Evolutionary conservation across 2,113 vertebrate genomes (phyloP), one percentile per base, ranked within the genome.

Genomic region (Albula goreensis): DNA sequence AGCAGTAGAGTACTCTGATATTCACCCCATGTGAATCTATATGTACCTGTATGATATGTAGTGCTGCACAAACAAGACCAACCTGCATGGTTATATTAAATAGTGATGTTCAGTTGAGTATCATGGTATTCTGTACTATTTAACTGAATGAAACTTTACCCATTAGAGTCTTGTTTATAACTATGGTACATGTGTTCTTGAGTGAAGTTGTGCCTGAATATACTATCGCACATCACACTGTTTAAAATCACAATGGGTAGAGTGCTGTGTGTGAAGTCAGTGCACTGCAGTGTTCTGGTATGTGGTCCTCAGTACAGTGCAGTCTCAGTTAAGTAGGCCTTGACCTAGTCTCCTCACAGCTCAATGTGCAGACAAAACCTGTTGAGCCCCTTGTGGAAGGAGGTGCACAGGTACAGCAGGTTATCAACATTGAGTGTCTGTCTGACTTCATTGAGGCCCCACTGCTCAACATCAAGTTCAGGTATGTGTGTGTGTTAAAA

Each of bases 341-440:
- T 96, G 89, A 96, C 85, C 4, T 57, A 11, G 92, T 12, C 19
- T 0, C 5, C 4, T 52, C 92, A 98, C 97, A 97, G 95, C 95
- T 98, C 85, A 97, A 97, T 0, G 94, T 98, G 83, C 97, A 98
- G 94, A 95, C 96, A 31, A 98, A 98, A 91, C 94, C 94, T 1
- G 96, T 97, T 57, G 97, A 97, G 0, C 96, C 97, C 0, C 93
- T 97, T 81, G 96, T 98, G 74, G 97, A 98, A 50, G 97, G 97
- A 0, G 97, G 97, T 1, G 97, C 97, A 0, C 97, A 98, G 92
- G 97, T 98, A 83, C 97, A 98, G 90, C 97, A 98, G 92, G 97
- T 98, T 80, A 95, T 98, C 87, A 98, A 98, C 92, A 98, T 98
- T 0, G 97, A 98, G 92, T 98, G 97, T 91, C 88, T 98, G 88